Conservation (phyloP, 2,888 invertebrate genomes). For the Limnephilus auricula region DNA sequence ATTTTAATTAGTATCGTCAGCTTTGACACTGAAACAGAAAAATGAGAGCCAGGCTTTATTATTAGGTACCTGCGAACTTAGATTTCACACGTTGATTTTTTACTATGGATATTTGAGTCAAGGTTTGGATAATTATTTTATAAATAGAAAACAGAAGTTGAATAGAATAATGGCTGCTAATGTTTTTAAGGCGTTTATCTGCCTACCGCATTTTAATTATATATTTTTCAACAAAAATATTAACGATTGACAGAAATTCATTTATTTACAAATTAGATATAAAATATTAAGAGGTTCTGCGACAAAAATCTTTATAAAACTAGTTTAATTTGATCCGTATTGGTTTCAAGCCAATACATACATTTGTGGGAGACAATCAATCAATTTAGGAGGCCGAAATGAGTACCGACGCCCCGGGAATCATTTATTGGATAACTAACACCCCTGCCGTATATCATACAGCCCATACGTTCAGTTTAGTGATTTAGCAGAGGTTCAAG, state of each 20-base stretch:
- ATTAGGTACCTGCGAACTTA: not conserved
- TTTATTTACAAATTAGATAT: no score
- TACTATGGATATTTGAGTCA: slow-evolving; percentile 32
- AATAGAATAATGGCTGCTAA: not conserved
- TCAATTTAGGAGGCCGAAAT: no score
- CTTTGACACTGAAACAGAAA: slow-evolving; percentile 26
- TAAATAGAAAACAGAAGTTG: slow-evolving; percentile 20
- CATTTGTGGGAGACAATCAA: no score
- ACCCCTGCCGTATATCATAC: no score
- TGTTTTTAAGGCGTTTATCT: not conserved
- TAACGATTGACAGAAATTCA: not conserved
- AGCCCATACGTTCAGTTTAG: no score
- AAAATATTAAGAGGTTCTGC: no score
- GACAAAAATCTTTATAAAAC: no score
- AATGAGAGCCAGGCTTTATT: not conserved
- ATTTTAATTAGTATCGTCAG: not conserved
- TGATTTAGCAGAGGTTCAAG: no score
- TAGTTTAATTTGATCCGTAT: no score
- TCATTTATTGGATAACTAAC: no score
- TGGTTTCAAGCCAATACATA: no score
- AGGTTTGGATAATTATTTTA: slow-evolving; percentile 26
- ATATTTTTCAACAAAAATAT: not conserved
- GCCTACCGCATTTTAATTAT: not conserved
- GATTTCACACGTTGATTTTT: slow-evolving; percentile 32
- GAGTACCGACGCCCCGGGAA: no score